phyloP scores from a whole-genome alignment of 2,113 vertebrate species.

The Melanerpes formicivorus region DNA sequence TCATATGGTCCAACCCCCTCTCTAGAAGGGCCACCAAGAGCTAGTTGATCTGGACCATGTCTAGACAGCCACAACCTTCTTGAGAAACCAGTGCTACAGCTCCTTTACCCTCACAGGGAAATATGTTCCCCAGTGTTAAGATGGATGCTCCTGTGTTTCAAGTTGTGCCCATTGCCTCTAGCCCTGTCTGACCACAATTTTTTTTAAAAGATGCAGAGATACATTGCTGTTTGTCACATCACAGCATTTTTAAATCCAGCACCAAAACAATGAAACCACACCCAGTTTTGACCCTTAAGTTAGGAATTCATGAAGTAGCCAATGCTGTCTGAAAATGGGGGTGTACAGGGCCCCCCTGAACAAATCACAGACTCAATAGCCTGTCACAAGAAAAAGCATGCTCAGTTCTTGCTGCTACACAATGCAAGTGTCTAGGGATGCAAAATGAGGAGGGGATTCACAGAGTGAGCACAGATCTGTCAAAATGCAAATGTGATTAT shows the following conservation, averaged over 20 bases:
- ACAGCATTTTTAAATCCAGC: neutral
- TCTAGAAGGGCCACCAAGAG: neutral
- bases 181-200: neutral
- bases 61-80: neutral
- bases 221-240: neutral
- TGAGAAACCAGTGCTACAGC: neutral
- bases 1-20: neutral
- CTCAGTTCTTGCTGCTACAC: neutral
- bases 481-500: constrained; percentile 55
- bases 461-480: neutral
- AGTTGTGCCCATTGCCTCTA: neutral
- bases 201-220: neutral
- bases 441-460: constrained; percentile 39
- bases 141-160: neutral
- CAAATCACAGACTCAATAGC: neutral
- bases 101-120: neutral
- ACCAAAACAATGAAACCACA: neutral
- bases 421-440: neutral
- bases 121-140: neutral
- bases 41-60: neutral
- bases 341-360: neutral
- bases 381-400: neutral
- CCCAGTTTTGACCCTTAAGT: neutral
- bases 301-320: neutral
- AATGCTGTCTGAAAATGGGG: neutral